A percentile compares a stretch with the other conserved stretches of the same genome.
Conservation (phyloP, 2,113 vertebrate species). For the Labeo catla region DNA sequence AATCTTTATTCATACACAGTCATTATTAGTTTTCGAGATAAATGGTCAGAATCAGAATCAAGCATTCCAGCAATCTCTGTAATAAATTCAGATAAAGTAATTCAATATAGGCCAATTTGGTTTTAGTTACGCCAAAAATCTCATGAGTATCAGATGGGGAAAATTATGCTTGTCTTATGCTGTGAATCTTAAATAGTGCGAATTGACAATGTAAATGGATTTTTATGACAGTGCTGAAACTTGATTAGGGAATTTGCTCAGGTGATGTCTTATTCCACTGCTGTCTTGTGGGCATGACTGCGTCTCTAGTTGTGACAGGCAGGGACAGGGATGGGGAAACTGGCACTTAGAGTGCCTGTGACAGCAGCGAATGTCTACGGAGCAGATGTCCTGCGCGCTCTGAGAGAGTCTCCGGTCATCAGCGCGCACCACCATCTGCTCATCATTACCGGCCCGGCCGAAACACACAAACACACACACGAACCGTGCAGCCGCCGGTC, state of each 20-base stretch:
- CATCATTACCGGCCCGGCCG: constrained; percentile 55
- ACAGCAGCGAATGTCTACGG: constrained; percentile 34
- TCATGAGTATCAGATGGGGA: constrained; percentile 10
- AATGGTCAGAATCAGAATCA: constrained; percentile 2
- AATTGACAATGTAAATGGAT: constrained; percentile 24
- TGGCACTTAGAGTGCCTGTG: constrained; percentile 35
- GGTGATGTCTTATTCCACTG: constrained; percentile 43
- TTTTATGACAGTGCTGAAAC: constrained; percentile 30
- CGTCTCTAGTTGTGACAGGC: not conserved
- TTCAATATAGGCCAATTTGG: constrained; percentile 1
- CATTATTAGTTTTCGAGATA: not conserved
- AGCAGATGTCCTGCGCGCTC: constrained; percentile 59
- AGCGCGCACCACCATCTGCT: constrained; percentile 58
- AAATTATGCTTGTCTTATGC: not conserved
- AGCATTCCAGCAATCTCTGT: not conserved
- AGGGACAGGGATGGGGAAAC: constrained; percentile 27
- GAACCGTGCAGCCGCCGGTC: not conserved
- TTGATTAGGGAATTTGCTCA: constrained; percentile 33
- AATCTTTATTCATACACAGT: not conserved
- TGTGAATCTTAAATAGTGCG: constrained; percentile 7
- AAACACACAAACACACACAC: constrained; percentile 34
- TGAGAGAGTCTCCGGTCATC: constrained; percentile 59
- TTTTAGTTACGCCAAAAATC: not conserved
- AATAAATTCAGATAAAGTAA: not conserved
- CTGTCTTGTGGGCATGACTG: constrained; percentile 23